Conservation (phyloP, 2,113 vertebrate species). For the Cebus imitator region DNA sequence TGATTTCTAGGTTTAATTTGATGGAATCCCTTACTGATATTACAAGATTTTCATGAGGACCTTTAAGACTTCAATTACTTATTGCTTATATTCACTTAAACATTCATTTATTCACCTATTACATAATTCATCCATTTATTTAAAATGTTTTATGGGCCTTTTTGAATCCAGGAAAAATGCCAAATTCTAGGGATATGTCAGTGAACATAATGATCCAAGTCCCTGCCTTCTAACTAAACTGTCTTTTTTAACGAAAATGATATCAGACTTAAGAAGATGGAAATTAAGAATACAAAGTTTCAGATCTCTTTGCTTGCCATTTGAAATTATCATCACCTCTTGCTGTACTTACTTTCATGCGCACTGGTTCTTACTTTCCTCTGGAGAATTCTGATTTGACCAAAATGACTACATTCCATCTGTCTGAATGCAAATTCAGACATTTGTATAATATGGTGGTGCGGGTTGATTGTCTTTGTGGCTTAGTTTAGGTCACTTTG, state of each 20-base stretch:
- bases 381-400: background rate
- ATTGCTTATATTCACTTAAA: background rate
- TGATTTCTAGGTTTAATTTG: background rate
- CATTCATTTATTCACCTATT: background rate
- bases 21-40: background rate
- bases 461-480: background rate
- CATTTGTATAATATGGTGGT: background rate
- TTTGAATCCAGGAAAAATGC: background rate
- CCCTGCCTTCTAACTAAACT: background rate
- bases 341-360: background rate
- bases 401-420: background rate
- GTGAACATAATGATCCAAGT: background rate
- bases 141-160: background rate
- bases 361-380: background rate
- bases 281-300: background rate
- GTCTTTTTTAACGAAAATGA: background rate
- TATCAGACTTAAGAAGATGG: background rate
- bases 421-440: constrained; percentile 3
- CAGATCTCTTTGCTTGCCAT: background rate
- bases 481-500: constrained; percentile 39
- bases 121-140: background rate
- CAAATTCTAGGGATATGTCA: background rate
- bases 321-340: background rate
- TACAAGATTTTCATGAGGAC: background rate
- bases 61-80: background rate